Percentiles rank a stretch among this genome's conserved stretches.
Evolutionary conservation across 1,140 invertebrate species (phyloP).

Genomic region (Procambarus clarkii): DNA sequence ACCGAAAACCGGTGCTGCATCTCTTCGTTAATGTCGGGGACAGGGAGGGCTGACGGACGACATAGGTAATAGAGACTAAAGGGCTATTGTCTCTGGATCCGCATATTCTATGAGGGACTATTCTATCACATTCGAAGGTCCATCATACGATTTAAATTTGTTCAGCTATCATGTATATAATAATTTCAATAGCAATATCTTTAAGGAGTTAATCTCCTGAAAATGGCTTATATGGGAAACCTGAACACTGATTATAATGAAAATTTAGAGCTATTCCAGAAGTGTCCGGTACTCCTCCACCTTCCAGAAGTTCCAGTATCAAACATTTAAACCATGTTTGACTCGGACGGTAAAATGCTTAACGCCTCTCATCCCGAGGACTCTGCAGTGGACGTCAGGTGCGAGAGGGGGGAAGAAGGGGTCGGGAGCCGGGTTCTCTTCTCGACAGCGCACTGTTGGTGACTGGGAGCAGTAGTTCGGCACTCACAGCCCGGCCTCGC

Average conservation of each 20-base stretch:
- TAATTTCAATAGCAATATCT: background rate
- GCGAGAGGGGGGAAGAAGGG: background rate
- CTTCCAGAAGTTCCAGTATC: background rate
- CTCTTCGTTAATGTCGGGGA: background rate
- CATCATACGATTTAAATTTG: background rate
- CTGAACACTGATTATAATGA: background rate
- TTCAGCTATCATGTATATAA: background rate
- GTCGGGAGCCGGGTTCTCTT: background rate
- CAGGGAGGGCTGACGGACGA: background rate
- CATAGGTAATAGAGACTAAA: background rate
- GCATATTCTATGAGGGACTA: background rate
- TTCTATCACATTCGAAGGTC: background rate
- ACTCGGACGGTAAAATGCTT: background rate
- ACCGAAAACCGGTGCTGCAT: background rate
- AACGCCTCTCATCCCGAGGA: background rate
- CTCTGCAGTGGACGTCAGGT: background rate
- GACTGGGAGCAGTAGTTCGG: background rate
- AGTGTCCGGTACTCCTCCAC: background rate
- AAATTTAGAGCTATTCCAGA: background rate
- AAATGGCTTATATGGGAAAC: background rate
- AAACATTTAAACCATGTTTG: background rate
- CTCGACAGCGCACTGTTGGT: background rate
- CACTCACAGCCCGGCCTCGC: background rate
- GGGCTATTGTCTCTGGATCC: background rate
- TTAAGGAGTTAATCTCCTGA: background rate